Evolutionary conservation across 2,113 vertebrate species (phyloP), one percentile per base, ranked within the genome.

Genomic region (Myotis yumanensis): DNA sequence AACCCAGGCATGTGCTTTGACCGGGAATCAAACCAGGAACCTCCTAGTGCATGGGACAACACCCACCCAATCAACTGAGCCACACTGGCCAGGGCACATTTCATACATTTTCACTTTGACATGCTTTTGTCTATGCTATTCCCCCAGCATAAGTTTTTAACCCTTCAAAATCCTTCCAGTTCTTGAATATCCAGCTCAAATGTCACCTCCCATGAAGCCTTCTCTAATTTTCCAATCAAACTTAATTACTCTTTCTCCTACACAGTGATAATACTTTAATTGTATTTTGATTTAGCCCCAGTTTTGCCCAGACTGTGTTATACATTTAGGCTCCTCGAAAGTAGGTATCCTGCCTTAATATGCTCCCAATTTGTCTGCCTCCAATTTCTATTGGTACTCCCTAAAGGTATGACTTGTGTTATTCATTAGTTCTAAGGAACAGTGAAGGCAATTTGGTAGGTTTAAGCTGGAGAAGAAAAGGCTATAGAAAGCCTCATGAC

Each of bases 151-250:
- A 62, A 81, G 35, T 15, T 68, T 80, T 62, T 75, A 71, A 32
- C 35, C 80, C 72, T 82, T 90, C 52, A 79, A 79, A 80, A 57
- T 87, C 37, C 37, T 94, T 84, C 22, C 10, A 48, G 5, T 71
- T 87, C 35, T 92, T 92, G 52, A 80, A 46, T 59, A 64, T 11
- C 16, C 52, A 83, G 86, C 25, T 83, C 69, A 83, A 69, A 37
- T 48, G 9, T 57, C 18, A 52, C 59, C 46, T 90, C 17, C 52
- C 40, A n/a, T 79, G 89, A 96, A 68, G 28, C 0, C 4, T 72
- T 57, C 54, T 66, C n/a, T 92, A 10, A 46, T 86, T 95, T 89
- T 79, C 76, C 17, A 66, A 12, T 86, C 22, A 72, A 72, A 94
- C 69, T 66, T 68, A 68, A 22, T 59, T 66, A 7, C 10, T 64